Percentiles rank a stretch among this genome's conserved stretches.
Evolutionary conservation across 2,113 vertebrate species (phyloP).

Genomic region (Lophotis ruficrista): DNA sequence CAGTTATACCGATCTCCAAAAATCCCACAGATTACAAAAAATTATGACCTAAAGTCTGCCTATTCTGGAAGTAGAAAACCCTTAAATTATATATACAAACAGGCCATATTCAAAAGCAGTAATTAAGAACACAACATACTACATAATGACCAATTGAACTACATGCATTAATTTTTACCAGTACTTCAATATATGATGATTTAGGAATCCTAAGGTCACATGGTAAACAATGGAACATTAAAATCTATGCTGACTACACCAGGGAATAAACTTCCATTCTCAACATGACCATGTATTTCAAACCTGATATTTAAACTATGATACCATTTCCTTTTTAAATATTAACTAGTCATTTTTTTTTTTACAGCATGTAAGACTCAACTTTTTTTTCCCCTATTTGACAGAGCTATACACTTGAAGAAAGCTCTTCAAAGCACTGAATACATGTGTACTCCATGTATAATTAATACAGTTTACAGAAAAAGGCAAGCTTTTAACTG

Average conservation of each 20-base stretch:
- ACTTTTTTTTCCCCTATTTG: not conserved
- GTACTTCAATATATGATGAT: not conserved
- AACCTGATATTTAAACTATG: not conserved
- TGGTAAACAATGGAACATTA: not conserved
- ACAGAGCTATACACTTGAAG: not conserved
- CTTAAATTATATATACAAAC: not conserved
- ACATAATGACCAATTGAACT: rapidly evolving
- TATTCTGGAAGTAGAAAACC: not conserved
- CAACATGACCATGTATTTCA: not conserved
- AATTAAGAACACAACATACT: not conserved
- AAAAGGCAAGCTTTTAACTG: not conserved
- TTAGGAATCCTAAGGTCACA: not conserved
- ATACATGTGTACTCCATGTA: not conserved
- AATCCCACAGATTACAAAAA: not conserved
- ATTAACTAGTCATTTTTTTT: not conserved
- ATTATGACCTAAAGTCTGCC: not conserved
- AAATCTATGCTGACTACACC: not conserved
- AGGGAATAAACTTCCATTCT: not conserved
- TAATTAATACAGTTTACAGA: not conserved
- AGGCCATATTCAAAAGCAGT: not conserved
- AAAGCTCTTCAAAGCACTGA: not conserved
- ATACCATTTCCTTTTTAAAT: not conserved
- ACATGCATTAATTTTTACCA: not conserved
- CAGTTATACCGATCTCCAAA: not conserved
- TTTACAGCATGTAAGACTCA: not conserved